Percentiles rank a stretch among this genome's conserved stretches.
Conservation (phyloP, 2,113 vertebrate species). For the Clarias batrachus region DNA sequence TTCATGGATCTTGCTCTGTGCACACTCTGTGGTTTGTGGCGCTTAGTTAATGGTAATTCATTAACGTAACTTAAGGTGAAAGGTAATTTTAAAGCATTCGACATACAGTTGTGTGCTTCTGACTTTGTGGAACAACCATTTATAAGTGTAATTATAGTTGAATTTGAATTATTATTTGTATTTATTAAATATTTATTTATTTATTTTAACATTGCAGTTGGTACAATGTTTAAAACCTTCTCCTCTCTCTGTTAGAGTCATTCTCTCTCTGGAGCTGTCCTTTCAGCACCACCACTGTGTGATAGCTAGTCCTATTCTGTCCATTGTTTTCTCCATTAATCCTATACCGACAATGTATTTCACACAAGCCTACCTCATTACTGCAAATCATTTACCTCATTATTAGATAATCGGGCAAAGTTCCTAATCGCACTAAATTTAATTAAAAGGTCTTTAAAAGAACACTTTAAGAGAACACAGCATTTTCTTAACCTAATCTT, state of each 20-base stretch:
- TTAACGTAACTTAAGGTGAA: too few relatives aligned
- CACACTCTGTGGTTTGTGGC: background rate
- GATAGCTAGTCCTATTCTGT: background rate
- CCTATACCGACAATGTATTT: conserved; percentile 13
- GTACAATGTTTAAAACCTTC: background rate
- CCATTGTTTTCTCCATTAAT: background rate
- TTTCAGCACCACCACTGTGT: conserved; percentile 67
- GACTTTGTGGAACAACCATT: background rate
- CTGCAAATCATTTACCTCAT: conserved; percentile 32
- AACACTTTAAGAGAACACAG: conserved; percentile 19
- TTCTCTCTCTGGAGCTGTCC: conserved; percentile 44
- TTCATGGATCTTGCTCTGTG: background rate
- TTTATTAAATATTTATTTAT: too few relatives aligned
- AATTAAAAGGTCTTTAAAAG: conserved; percentile 29
- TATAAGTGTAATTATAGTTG: too few relatives aligned
- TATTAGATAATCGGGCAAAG: conserved; percentile 17
- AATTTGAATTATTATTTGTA: background rate
- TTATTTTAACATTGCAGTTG: background rate
- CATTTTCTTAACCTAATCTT: conserved; percentile 7
- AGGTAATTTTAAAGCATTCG: background rate
- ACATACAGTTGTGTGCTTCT: background rate
- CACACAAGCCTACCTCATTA: conserved; percentile 24
- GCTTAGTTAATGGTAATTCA: background rate
- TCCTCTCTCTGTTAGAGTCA: conserved; percentile 1
- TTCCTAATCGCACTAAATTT: conserved; percentile 30